Base-by-base conservation (phyloP, 2,888 invertebrate species). In the Caenorhabditis plicata region DNA sequence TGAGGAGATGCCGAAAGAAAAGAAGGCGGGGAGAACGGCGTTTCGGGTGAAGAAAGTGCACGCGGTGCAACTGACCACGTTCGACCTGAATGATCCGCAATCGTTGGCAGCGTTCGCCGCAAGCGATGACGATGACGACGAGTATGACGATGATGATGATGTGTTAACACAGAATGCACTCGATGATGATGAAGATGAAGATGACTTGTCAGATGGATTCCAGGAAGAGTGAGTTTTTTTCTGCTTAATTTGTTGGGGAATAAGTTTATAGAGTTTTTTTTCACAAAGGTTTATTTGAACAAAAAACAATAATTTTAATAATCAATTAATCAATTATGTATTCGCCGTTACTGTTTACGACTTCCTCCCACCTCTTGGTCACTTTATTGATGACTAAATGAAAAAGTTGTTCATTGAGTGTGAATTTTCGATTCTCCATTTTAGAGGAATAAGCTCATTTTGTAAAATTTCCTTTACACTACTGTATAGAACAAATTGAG, bases 31-130 rank as follows among this genome's bases (percentile, higher is more conserved):
- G 22, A 50, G 57, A 36, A 49, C 60, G 9, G 45, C 53, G 3
- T 68, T 71, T 40, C 50, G 58, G 22, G 56, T 70, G 4, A 23
- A 62, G 17, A 62, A 63, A 47, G 66, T 74, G 19, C 70, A 68
- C 25, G 65, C 65, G 8, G 68, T 74, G 29, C 56, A 68, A 29
- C 52, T 78, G 47, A 71, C 73, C 1, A 68, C 68, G 11, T 77
- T 78, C 57, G 73, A 78, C 49, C 44, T 78, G 44, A 74, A 64
- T 33, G 58, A 75, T 51, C 75, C 77, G 5, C 42, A 47, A 27
- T 68, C 66, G 5, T 35, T 69, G 31, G 62, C 61, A 9, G 58
- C 51, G 22, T 65, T 62, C 35, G 64, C 57, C 4, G 32, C 41
- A 9, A 63, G 63, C 22, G 68, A 64, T 35, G 68, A 64, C 23